These are phyloP conservation scores for Xestoiulus laeticollis DNA, from an alignment of 2,888 invertebrate genomes.

Conservation along the genomic window DNA sequence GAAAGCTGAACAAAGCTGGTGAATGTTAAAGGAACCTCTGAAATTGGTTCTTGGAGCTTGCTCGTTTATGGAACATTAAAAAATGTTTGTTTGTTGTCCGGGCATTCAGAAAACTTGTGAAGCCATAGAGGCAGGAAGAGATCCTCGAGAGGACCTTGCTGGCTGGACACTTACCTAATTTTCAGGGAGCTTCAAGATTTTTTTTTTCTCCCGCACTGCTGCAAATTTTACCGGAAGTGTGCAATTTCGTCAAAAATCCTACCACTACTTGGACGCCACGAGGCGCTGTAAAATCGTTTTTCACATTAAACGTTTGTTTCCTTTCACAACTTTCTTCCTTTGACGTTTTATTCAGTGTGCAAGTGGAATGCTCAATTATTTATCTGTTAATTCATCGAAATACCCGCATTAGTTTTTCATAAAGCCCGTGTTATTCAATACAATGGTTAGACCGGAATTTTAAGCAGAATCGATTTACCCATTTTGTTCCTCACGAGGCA, in stretches of 20 bases:
- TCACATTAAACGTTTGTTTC: slow-evolving; percentile 6
- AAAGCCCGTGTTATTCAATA: background rate
- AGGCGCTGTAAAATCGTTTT: background rate
- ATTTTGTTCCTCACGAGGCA: background rate
- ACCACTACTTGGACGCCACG: background rate
- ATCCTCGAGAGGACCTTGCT: background rate
- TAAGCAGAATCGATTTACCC: background rate
- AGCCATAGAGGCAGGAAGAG: background rate
- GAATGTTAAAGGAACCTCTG: background rate
- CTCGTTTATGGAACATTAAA: background rate
- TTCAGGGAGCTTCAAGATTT: background rate
- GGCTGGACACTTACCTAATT: background rate
- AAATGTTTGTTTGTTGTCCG: background rate
- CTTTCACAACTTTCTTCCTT: slow-evolving; percentile 21
- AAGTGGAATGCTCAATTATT: slow-evolving; percentile 29
- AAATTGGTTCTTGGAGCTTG: background rate
- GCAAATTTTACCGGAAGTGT: slow-evolving; percentile 23
- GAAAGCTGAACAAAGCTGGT: background rate
- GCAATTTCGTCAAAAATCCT: slow-evolving; percentile 10
- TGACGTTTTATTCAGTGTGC: slow-evolving; percentile 34
- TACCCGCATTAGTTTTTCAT: background rate
- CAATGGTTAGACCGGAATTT: slow-evolving; percentile 32
- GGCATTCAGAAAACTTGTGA: background rate
- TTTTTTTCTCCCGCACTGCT: background rate
- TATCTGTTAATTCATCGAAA: slow-evolving; percentile 15